These are phyloP conservation scores for Aphodius sticticus DNA, from an alignment of 2,888 invertebrate species.

Conservation along the genomic window DNA sequence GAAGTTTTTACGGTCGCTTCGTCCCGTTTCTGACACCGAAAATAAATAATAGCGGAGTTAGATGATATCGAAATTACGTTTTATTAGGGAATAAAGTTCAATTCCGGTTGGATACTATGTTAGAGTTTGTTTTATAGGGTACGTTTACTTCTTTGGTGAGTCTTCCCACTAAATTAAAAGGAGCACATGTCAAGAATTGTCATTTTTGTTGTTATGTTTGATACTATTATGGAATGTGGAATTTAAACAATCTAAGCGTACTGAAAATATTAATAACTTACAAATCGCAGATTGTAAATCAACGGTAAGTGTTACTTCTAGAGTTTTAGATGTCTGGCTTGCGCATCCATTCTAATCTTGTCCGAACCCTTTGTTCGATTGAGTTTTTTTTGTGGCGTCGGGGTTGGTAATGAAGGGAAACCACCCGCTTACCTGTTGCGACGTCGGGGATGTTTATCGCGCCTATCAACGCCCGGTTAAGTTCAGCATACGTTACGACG, in stretches of 20 bases:
- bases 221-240: no score
- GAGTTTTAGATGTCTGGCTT: not conserved
- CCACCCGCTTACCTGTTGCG: constrained; percentile 20
- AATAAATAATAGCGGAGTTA: not conserved
- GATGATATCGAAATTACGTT: not conserved
- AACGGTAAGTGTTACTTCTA: no score
- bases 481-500: constrained; percentile 23
- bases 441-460: constrained; percentile 25
- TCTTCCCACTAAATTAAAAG: not conserved
- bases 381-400: not conserved
- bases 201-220: no score
- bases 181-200: no score
- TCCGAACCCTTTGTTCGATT: not conserved
- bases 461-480: constrained; percentile 19
- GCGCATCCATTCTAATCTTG: not conserved
- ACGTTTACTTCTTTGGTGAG: not conserved
- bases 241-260: no score
- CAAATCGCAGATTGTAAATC: no score
- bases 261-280: no score
- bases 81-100: not conserved
- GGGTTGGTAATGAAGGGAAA: constrained; percentile 18
- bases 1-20: not conserved
- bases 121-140: not conserved
- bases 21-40: not conserved
- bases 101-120: not conserved